Base-by-base conservation (phyloP, 1,140 invertebrate species). In the Vanessa tameamea region DNA sequence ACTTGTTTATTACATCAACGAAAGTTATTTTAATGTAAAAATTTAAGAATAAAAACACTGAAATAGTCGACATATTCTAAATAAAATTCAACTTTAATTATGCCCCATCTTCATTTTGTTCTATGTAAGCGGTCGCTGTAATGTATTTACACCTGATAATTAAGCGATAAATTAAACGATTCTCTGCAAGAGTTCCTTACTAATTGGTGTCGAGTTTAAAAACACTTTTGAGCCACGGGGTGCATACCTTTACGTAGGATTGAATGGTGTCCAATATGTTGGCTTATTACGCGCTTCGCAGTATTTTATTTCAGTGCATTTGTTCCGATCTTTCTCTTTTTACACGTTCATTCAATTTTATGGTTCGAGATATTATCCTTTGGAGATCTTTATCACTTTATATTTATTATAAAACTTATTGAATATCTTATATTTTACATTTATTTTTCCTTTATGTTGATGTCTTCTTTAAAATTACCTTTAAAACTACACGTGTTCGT, bases 311-410 rank as follows among this genome's bases (percentile, higher is more conserved):
- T 72, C 72, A 75, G 78, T 47, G 64, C 65, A 76, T 79, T 79
- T 82, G 73, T 74, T 78, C 64, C 77, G 13, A 78, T 72, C 68
- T 72, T 75, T 73, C 69, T 74, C 69, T 74, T 76, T 79, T 79
- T 79, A 57, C 72, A 64, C 63, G 53, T 78, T 74, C 71, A 79
- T 75, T 79, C 73, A 79, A 81, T 81, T 78, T 81, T 81, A 81
- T 81, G 79, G 75, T 81, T 66, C 67, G 47, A 61, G 72, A 76
- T 81, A 76, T 73, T 74, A 78, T 77, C 70, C 68, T 20, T 61
- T 61, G 11, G 61, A 71, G 69, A 71, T 71, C 69, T 71, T 64
- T 71, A 71, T 71, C 69, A 68, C 66, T 47, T 71, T 68, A 75
- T 57, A 73, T 74, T 74, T 79, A 67, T 78, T 70, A 64, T 74